Evolutionary conservation across 2,888 invertebrate species (phyloP).

Genomic region (Aleiodes leptofemur): DNA sequence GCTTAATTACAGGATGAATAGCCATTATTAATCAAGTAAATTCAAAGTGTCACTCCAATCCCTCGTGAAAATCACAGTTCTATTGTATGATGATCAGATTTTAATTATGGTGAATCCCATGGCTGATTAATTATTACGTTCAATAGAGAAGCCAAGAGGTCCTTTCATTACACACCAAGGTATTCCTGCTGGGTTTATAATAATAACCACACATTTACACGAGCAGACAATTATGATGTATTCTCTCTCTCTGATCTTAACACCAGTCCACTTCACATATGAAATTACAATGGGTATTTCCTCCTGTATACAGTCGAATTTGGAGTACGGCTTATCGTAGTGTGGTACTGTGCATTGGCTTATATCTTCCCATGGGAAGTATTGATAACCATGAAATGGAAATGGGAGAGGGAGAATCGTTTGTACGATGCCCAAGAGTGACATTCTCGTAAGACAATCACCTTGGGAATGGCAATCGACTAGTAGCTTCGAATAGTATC

Average conservation of each 20-base stretch:
- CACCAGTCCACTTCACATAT: too few species aligned
- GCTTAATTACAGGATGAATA: too few species aligned
- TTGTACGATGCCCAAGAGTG: conserved; percentile 46
- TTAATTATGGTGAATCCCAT: conserved; percentile 42
- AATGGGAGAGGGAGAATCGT: conserved; percentile 34
- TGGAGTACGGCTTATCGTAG: neutral
- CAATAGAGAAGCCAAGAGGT: conserved; percentile 33
- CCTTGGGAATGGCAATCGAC: conserved; percentile 41
- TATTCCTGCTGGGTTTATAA: too few species aligned
- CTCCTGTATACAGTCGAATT: conserved; percentile 14
- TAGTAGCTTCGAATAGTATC: conserved; percentile 1
- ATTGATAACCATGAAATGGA: conserved; percentile 14
- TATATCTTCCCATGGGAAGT: conserved; percentile 57
- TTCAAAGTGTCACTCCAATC: too few species aligned
- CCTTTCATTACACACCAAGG: conserved; percentile 48
- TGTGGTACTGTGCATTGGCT: conserved; percentile 62
- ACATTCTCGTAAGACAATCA: conserved; percentile 44
- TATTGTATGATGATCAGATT: too few species aligned
- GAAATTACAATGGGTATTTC: neutral
- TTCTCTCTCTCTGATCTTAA: conserved; percentile 12
- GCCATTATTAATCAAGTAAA: too few species aligned
- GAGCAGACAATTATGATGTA: conserved; percentile 46
- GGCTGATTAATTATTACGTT: conserved; percentile 53
- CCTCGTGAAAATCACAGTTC: too few species aligned
- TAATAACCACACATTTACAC: too few species aligned